Percentiles rank a stretch among this genome's conserved stretches.
Evolutionary conservation across 1,140 invertebrate genomes (phyloP).

Genomic region (Bathynomus jamesi): DNA sequence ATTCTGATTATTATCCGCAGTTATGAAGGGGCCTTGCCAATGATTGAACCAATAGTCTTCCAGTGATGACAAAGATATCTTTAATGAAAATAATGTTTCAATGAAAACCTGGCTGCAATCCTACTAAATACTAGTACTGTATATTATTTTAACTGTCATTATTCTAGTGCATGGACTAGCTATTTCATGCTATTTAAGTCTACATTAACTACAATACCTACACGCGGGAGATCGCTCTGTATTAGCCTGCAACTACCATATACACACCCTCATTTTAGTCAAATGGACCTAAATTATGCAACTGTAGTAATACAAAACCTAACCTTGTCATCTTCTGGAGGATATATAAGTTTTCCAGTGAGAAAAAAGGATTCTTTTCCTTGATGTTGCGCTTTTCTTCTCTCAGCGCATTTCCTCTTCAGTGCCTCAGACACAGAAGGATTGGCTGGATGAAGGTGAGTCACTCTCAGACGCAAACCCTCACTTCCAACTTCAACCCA

Average conservation of each 20-base stretch:
- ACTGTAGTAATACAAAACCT: neutral
- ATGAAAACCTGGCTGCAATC: no score
- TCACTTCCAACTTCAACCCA: neutral
- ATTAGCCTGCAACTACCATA: no score
- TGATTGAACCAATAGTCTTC: slow-evolving; percentile 37
- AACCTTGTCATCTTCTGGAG: neutral
- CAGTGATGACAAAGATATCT: slow-evolving; percentile 29
- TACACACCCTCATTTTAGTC: no score
- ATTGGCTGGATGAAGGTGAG: neutral
- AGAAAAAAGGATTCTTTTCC: neutral
- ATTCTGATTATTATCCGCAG: slow-evolving; percentile 22
- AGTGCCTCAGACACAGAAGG: neutral
- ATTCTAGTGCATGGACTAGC: no score
- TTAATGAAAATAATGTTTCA: neutral
- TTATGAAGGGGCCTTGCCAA: slow-evolving; percentile 33
- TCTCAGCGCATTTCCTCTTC: neutral
- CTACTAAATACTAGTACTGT: no score
- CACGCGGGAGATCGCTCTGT: no score
- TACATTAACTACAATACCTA: no score
- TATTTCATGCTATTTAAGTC: no score
- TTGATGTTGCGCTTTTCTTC: neutral
- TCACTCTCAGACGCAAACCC: neutral
- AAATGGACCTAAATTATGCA: no score
- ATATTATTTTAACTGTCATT: no score
- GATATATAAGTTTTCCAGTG: neutral